These are phyloP conservation scores for Zelostemma sp. DNA, from an alignment of 1,140 invertebrate genomes.

Conservation along the genomic window DNA sequence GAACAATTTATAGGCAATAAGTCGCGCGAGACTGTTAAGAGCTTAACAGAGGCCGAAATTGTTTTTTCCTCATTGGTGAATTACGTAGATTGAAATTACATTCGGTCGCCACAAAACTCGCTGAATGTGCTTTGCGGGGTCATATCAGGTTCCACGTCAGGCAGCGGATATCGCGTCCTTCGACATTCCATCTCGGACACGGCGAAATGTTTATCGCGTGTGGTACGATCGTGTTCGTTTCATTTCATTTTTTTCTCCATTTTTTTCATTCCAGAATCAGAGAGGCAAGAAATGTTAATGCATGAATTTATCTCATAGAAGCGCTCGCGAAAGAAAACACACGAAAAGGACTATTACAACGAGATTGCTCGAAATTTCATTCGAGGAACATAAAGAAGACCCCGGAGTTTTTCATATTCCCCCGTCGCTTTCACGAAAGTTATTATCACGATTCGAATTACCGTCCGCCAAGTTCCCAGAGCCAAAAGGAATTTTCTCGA, in stretches of 20 bases:
- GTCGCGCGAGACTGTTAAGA: too few relatives aligned
- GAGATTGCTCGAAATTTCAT: too few relatives aligned
- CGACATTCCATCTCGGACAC: conserved; percentile 56
- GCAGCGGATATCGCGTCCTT: conserved; percentile 59
- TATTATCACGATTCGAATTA: conserved; percentile 32
- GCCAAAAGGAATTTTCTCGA: too few relatives aligned
- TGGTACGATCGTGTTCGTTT: conserved; percentile 20
- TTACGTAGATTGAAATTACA: conserved; percentile 32
- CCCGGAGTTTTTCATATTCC: neutral
- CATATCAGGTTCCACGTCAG: conserved; percentile 57
- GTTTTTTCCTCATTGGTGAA: conserved; percentile 18
- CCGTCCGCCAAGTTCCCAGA: neutral
- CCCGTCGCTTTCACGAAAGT: conserved; percentile 8
- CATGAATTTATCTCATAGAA: conserved; percentile 7
- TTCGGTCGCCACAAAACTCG: conserved; percentile 28
- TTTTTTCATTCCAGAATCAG: neutral
- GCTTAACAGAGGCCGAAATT: conserved; percentile 2
- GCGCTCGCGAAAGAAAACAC: conserved; percentile 11
- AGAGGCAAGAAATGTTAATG: conserved; percentile 21
- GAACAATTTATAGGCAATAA: conserved; percentile 3
- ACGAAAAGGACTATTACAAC: conserved; percentile 3
- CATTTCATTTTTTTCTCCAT: conserved; percentile 26
- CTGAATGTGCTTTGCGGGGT: conserved; percentile 33
- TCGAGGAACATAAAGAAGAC: too few relatives aligned
- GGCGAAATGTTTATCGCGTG: conserved; percentile 47